Conservation (phyloP, 2,113 vertebrate genomes). For the Platysteira castanea region DNA sequence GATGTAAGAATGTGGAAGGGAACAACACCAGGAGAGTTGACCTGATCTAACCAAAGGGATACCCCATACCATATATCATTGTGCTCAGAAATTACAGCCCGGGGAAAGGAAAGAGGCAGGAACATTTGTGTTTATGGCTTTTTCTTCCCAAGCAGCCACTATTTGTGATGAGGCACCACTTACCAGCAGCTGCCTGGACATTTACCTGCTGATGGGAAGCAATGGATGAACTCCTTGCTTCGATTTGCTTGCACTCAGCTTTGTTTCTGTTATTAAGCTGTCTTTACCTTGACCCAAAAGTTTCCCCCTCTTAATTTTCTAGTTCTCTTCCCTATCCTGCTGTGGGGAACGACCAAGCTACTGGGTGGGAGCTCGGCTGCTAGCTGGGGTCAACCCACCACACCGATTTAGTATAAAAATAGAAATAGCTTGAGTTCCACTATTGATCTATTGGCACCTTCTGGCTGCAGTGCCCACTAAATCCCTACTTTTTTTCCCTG, state of each 20-base stretch:
- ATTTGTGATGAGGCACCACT: fast-evolving
- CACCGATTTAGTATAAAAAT: background rate
- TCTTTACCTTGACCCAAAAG: background rate
- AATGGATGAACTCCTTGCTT: background rate
- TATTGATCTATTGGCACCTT: background rate
- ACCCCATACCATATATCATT: background rate
- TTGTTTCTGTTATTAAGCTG: background rate
- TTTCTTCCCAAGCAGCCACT: background rate
- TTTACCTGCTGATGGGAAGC: background rate
- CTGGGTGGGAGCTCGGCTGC: background rate
- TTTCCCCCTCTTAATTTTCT: background rate
- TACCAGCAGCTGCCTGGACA: background rate
- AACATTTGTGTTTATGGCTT: background rate
- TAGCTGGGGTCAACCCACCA: background rate
- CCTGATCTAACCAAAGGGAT: background rate
- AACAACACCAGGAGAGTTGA: background rate
- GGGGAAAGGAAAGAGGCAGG: background rate
- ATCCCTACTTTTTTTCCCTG: background rate
- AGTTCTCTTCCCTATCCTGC: background rate
- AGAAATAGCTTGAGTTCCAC: background rate
- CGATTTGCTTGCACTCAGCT: background rate
- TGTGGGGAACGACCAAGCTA: background rate
- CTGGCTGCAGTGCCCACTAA: background rate
- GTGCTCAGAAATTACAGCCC: background rate
- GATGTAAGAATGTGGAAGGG: background rate